Percentiles rank a stretch among this genome's conserved stretches.
phyloP scores from a whole-genome alignment of 2,113 vertebrate genomes.

The Nothocercus julius region DNA sequence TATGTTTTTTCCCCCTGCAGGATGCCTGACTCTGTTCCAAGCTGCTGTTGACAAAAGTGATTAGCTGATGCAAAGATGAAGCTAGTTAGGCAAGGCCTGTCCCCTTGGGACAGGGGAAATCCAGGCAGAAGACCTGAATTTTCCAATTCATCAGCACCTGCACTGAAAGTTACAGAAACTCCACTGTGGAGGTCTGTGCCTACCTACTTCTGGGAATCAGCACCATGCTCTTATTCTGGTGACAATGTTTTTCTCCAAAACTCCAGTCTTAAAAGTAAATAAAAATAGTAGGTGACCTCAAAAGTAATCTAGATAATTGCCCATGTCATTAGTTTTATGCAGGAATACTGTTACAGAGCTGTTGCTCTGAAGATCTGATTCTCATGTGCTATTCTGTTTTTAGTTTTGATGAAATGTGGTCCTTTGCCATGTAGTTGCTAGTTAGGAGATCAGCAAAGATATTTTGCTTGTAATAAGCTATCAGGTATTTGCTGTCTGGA shows the following conservation, averaged over 20 bases:
- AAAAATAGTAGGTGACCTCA: not conserved
- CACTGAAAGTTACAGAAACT: not conserved
- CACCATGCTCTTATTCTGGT: not conserved
- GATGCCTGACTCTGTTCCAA: not conserved
- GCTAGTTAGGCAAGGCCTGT: not conserved
- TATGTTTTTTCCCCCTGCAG: not conserved
- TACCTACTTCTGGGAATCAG: not conserved
- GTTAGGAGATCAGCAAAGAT: not conserved
- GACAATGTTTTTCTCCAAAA: too few species aligned
- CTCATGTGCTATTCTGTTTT: not conserved
- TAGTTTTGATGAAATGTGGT: not conserved
- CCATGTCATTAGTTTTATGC: not conserved
- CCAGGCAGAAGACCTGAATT: not conserved
- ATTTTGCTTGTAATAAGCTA: not conserved
- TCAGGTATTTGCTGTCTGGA: not conserved
- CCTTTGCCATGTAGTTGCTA: not conserved
- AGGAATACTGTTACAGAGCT: not conserved
- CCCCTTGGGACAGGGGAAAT: not conserved
- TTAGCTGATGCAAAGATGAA: not conserved
- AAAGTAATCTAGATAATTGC: not conserved
- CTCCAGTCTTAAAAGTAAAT: not conserved
- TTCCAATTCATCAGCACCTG: not conserved
- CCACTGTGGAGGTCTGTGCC: not conserved
- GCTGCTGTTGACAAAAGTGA: not conserved
- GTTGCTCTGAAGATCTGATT: not conserved